phyloP scores from a whole-genome alignment of 30 jellyfish, hydroid and myxozoan species.

The Mastigias papua region DNA sequence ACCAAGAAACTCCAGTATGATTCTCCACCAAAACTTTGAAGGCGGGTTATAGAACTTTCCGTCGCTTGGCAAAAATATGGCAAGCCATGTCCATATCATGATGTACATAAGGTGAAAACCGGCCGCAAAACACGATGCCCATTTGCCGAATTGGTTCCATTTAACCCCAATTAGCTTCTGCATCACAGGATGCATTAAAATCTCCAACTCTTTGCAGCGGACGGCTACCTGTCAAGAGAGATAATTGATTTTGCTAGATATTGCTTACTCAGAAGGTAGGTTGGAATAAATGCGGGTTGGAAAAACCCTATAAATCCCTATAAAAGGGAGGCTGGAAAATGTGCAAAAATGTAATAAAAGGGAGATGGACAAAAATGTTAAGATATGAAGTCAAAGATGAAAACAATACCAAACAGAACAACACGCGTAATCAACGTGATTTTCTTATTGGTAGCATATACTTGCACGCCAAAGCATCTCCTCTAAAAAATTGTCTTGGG shows the following conservation, averaged over 20 bases:
- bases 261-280: too few species aligned
- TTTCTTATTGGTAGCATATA: too few species aligned
- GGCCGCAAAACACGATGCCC: conserved; percentile 80
- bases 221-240: conserved; percentile 84
- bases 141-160: conserved; percentile 89
- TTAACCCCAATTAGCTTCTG: conserved; percentile 81
- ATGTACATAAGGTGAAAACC: conserved; percentile 79
- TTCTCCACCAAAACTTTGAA: conserved; percentile 84
- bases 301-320: too few species aligned
- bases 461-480: too few species aligned
- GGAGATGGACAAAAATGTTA: too few species aligned
- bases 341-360: too few species aligned
- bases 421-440: too few species aligned
- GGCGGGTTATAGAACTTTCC: conserved; percentile 75
- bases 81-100: conserved; percentile 95
- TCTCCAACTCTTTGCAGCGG: conserved; percentile 82
- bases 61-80: conserved; percentile 84
- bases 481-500: too few species aligned
- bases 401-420: too few species aligned
- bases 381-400: too few species aligned
- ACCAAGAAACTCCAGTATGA: conserved; percentile 84
- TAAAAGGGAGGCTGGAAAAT: too few species aligned
- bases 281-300: too few species aligned
- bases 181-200: conserved; percentile 97
- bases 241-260: background rate